A percentile compares a stretch with the other conserved stretches of the same genome.
phyloP scores from a whole-genome alignment of 2,888 invertebrate genomes.

The Eupithecia pulchellata region DNA sequence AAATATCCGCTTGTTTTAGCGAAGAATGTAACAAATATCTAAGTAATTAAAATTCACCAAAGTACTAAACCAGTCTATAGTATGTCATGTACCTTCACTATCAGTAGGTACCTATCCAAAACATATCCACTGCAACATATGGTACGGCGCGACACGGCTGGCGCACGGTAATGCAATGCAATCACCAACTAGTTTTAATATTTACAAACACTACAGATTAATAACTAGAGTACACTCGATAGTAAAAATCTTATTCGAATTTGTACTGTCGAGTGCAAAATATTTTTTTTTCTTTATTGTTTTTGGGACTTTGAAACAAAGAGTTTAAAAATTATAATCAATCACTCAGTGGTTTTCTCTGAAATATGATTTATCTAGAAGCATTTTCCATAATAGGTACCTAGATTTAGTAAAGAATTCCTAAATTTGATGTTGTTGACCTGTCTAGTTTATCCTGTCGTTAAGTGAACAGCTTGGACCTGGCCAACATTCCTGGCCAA shows the following conservation, averaged over 20 bases:
- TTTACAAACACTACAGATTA: conserved; percentile 36
- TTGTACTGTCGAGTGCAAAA: background rate
- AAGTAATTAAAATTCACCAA: too few species aligned
- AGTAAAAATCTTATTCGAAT: background rate
- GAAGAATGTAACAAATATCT: too few species aligned
- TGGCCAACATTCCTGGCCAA: conserved; percentile 3
- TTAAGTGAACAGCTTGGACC: conserved; percentile 8
- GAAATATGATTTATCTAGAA: background rate
- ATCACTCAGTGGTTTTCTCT: background rate
- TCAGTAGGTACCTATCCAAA: conserved; percentile 31
- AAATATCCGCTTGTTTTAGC: too few species aligned
- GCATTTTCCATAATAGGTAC: background rate
- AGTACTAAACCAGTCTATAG: too few species aligned
- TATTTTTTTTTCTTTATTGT: too few species aligned
- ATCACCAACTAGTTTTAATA: conserved; percentile 31
- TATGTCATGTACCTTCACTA: conserved; percentile 7
- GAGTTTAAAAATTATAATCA: background rate
- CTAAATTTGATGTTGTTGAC: background rate
- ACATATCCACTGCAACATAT: conserved; percentile 4
- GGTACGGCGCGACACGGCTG: conserved; percentile 16
- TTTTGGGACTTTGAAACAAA: too few species aligned
- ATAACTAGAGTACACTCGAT: background rate
- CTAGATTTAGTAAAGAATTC: background rate
- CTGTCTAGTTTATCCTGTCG: conserved; percentile 16
- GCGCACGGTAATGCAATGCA: too few species aligned